Evolutionary conservation across 2,113 vertebrate species (phyloP), one percentile per base, ranked within the genome.

Genomic region (Zosterops borbonicus): DNA sequence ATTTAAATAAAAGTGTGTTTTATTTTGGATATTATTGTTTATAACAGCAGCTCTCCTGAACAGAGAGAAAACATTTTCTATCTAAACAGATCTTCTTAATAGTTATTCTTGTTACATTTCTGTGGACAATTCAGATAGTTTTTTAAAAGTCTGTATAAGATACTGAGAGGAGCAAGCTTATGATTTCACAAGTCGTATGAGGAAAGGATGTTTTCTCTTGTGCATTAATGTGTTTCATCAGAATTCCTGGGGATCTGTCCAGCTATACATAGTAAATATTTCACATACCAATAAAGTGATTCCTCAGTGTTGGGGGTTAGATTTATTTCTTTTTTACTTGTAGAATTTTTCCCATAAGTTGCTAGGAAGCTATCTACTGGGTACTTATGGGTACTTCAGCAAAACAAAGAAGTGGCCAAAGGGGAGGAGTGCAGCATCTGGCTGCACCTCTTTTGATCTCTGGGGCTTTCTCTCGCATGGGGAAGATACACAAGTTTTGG

Each of bases 201-300:
- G 73, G 47, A 92, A 89, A 91, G 41, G 14, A 73, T 82, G 53
- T 64, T 89, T 58, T 71, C 67, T 89, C 77, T 74, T 77, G 16
- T 73, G 65, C 70, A 42, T 79, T 84, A 75, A 82, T 76, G 60
- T 78, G 50, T 71, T 92, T 92, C 87, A 90, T 89, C 46, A 83
- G 37, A 87, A 95, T 83, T 89, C 84, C 84, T 83, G 81, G 74
- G 58, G 87, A 87, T 58, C 46, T 82, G 3, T 68, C 83, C 89
- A 94, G 73, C 65, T 87, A 73, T 50, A 76, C 29, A 64, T 46
- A 96, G 94, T 91, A 95, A 92, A 89, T 89, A 85, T 82, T 92
- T 92, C 65, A 76, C 84, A 91, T 89, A 69, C 81, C 81, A 69
- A 79, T 73, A 89, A 82, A 92, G 71, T 69, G 78, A 90, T 92